These are phyloP conservation scores for Macquaria australasica DNA, from an alignment of 2,113 vertebrate genomes.

Conservation along the genomic window DNA sequence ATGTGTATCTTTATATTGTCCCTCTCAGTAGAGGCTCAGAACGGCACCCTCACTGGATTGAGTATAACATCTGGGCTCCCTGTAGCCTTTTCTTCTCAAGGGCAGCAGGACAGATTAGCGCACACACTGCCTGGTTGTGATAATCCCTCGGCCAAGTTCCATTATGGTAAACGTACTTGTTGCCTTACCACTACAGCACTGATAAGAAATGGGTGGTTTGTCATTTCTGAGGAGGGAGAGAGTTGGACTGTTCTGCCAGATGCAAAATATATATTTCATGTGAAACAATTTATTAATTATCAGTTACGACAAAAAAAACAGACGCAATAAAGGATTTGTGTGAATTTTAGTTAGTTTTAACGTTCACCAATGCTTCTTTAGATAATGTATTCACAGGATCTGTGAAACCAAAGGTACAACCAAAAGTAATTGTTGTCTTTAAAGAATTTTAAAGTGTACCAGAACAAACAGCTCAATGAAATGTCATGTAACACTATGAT, in stretches of 20 bases:
- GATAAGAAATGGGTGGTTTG: not conserved
- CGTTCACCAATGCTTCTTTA: not conserved
- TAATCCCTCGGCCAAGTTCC: conserved; percentile 36
- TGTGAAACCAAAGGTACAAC: conserved; percentile 9
- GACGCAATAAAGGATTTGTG: not conserved
- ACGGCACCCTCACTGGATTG: not conserved
- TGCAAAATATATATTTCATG: not conserved
- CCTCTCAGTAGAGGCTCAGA: conserved; percentile 28
- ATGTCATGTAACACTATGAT: not conserved
- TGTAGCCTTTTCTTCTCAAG: conserved; percentile 37
- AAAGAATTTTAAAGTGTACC: not conserved
- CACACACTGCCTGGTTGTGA: conserved; percentile 6
- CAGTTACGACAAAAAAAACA: not conserved
- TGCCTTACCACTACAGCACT: not conserved
- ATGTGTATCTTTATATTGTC: conserved; percentile 60
- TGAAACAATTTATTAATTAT: not conserved
- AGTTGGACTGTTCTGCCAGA: not conserved
- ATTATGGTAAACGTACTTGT: conserved; percentile 2
- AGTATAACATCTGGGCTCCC: conserved; percentile 25
- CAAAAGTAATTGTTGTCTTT: not conserved
- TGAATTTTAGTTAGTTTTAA: conserved; percentile 10
- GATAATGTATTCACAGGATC: not conserved
- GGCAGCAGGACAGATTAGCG: conserved; percentile 13
- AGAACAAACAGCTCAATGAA: not conserved
- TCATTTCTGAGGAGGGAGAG: not conserved